These are phyloP conservation scores for Platerodrilus igneus DNA, from an alignment of 2,888 invertebrate genomes.

Conservation along the genomic window DNA sequence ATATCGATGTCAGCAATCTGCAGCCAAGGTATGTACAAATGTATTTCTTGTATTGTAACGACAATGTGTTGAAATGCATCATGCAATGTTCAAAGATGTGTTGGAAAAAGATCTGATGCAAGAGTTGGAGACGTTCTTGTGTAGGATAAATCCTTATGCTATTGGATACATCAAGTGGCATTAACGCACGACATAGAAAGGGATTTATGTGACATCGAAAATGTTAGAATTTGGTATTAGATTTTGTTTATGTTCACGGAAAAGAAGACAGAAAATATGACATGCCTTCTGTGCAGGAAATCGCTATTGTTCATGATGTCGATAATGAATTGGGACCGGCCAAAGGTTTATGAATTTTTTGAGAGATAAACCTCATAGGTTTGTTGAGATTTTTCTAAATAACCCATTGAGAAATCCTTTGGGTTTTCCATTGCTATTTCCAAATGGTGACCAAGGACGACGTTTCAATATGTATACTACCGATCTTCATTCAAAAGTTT, in stretches of 20 bases:
- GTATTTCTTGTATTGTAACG: background rate
- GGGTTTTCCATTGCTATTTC: conserved; percentile 14
- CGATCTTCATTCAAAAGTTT: background rate
- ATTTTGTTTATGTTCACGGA: no score
- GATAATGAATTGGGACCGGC: background rate
- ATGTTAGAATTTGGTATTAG: background rate
- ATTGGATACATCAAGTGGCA: background rate
- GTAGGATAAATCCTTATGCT: background rate
- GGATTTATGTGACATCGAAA: background rate
- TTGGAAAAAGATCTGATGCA: no score
- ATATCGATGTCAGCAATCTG: background rate
- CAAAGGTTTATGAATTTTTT: conserved; percentile 1
- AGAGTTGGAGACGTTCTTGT: background rate
- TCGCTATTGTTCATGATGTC: conserved; percentile 2
- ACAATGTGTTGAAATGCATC: background rate
- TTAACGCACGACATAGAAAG: background rate
- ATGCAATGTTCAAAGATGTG: no score
- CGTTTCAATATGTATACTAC: background rate
- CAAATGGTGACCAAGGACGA: conserved; percentile 14
- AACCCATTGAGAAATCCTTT: conserved; percentile 11
- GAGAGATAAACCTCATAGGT: background rate
- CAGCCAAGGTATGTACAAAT: background rate
- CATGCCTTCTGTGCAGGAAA: conserved; percentile 21
- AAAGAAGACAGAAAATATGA: conserved; percentile 21
- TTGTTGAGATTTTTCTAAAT: conserved; percentile 8